Evolutionary conservation across 64 coral and sea anemone genomes (phyloP).

Genomic region (Dendronephthya gigantea): DNA sequence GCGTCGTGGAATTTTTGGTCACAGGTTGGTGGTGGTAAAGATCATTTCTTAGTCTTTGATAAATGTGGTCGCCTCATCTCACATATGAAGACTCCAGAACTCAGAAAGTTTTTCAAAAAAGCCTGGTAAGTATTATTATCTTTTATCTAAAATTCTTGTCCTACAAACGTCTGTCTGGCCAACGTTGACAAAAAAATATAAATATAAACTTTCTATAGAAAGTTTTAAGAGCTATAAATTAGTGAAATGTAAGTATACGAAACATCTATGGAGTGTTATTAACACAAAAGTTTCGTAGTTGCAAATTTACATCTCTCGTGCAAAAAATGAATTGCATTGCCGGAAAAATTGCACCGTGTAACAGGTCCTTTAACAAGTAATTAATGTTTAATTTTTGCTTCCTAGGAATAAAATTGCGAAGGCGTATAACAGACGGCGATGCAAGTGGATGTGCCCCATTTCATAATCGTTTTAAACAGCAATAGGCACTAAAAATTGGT

Average conservation of each 20-base stretch:
- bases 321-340: no score
- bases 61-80: conserved; percentile 31
- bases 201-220: no score
- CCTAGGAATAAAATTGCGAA: background rate
- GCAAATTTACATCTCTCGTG: no score
- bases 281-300: no score
- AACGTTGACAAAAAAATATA: no score
- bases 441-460: background rate
- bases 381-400: background rate
- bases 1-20: conserved; percentile 18
- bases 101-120: background rate
- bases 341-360: no score
- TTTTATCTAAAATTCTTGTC: background rate
- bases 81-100: conserved; percentile 32
- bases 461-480: background rate
- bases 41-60: conserved; percentile 48
- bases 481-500: background rate
- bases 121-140: background rate
- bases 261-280: no score
- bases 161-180: no score
- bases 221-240: no score
- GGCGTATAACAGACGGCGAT: background rate
- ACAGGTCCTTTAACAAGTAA: no score
- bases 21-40: conserved; percentile 31
- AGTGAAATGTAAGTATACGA: no score